Evolutionary conservation across 2,113 vertebrate species (phyloP).

Genomic region (Centropus bengalensis): DNA sequence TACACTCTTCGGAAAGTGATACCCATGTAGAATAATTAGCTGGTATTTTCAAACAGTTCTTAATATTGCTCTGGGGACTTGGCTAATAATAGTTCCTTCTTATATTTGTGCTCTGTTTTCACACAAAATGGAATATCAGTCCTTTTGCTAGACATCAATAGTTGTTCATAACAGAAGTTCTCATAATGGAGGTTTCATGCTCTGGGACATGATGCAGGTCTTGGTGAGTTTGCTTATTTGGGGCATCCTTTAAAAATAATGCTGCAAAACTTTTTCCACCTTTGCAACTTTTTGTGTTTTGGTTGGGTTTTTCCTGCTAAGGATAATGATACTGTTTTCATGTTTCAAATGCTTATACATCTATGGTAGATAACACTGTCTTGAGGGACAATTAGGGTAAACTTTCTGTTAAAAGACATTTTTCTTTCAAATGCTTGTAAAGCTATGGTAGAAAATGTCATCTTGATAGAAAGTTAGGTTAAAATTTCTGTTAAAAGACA

Average conservation of each 20-base stretch:
- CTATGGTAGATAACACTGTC: not conserved
- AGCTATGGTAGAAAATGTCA: not conserved
- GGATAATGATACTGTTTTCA: not conserved
- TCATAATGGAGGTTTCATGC: not conserved
- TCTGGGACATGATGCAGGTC: not conserved
- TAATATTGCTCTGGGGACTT: not conserved
- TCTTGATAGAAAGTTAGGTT: not conserved
- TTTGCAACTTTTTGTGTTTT: not conserved
- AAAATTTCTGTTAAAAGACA: not conserved
- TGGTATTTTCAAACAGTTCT: not conserved
- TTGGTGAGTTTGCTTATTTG: not conserved
- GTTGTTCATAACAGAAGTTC: not conserved
- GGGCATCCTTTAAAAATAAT: not conserved
- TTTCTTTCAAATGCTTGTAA: not conserved
- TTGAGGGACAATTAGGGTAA: not conserved
- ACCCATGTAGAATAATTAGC: not conserved
- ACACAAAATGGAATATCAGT: not conserved
- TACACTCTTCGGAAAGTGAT: not conserved
- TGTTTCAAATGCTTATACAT: not conserved
- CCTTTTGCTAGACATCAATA: not conserved
- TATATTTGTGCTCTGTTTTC: not conserved
- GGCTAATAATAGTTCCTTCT: not conserved
- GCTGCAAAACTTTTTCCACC: not conserved
- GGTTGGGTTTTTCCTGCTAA: not conserved
- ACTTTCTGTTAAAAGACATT: not conserved